Base-by-base conservation (phyloP, 1,140 invertebrate genomes). In the Paraescarpia echinospica region DNA sequence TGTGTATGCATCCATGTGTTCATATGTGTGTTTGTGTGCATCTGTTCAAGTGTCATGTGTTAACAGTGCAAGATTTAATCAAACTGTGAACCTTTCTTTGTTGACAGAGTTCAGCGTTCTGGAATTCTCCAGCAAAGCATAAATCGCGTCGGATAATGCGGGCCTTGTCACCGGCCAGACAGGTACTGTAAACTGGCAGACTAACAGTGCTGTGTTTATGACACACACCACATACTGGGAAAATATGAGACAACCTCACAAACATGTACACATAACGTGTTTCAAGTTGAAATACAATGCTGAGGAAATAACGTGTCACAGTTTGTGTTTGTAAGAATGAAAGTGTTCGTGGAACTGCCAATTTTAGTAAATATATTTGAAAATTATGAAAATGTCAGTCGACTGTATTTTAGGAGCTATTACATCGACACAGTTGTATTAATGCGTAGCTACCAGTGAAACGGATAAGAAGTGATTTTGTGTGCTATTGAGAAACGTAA, bases 71-170 rank as follows among this genome's bases (percentile, higher is more conserved):
- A 27, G 14, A 31, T 33, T n/a, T 90, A 90, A 90, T 90, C 90
- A 6, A 90, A 18, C 90, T n/a, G n/a, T 90, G 2, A 33, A 90
- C n/a, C 8, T 90, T 90, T 90, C 18, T 91, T 35, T 51, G 33
- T 35, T 91, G 41, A 33, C 91, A 91, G 91, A 59, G 41, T 59
- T 35, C 94, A 59, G 96, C 97, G 93, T 97, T 97, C 94, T 97
- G 97, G 96, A 96, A 97, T 94, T 96, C 97, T 1, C 96, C 96
- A 33, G 97, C 96, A 92, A 95, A 97, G 89, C 95, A 97, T 94
- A 96, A 96, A 91, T 97, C 97, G 93, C 96, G 98, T 94, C 97
- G 97, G 94, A 96, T 98, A 35, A 95, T 98, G 91, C 96, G 98
- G 94, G 97, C 97, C 89, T 97, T 98, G 77, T 98, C 93, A 12